phyloP scores from a whole-genome alignment of 2,797 vertebrate species.

The Syngnathus acus region DNA sequence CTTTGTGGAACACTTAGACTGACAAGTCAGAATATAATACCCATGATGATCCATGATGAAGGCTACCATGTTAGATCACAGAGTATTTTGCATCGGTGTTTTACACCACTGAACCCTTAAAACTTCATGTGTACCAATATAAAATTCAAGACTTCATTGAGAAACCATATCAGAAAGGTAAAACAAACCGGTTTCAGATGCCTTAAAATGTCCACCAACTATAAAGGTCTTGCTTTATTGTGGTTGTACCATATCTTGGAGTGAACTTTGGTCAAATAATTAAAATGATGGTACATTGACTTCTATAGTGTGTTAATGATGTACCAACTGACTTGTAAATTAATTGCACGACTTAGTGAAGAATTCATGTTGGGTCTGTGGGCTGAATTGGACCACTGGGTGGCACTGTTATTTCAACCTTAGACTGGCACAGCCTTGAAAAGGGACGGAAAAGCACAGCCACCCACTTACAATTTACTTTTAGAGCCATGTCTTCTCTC shows the following conservation, averaged over 20 bases:
- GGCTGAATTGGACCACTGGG: constrained; percentile 45
- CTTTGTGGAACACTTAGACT: too few relatives aligned
- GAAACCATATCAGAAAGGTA: too few relatives aligned
- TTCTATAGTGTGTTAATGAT: constrained; percentile 11
- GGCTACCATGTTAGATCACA: too few relatives aligned
- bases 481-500: constrained; percentile 47
- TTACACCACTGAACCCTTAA: too few relatives aligned
- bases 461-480: constrained; percentile 61
- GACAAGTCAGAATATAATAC: too few relatives aligned
- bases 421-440: constrained; percentile 19
- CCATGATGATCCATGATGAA: too few relatives aligned
- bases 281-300: not conserved
- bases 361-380: constrained; percentile 3
- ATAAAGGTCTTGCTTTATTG: not conserved
- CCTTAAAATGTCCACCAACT: not conserved
- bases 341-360: constrained; percentile 11
- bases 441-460: constrained; percentile 46
- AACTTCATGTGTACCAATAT: too few relatives aligned
- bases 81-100: not conserved
- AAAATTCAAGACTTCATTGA: too few relatives aligned
- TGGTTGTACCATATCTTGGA: not conserved
- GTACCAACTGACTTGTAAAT: constrained; percentile 16
- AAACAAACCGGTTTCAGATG: not conserved
- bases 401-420: constrained; percentile 63
- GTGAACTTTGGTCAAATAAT: not conserved